Conservation (phyloP, 2,888 invertebrate species). For the Temnothorax unifasciatus region DNA sequence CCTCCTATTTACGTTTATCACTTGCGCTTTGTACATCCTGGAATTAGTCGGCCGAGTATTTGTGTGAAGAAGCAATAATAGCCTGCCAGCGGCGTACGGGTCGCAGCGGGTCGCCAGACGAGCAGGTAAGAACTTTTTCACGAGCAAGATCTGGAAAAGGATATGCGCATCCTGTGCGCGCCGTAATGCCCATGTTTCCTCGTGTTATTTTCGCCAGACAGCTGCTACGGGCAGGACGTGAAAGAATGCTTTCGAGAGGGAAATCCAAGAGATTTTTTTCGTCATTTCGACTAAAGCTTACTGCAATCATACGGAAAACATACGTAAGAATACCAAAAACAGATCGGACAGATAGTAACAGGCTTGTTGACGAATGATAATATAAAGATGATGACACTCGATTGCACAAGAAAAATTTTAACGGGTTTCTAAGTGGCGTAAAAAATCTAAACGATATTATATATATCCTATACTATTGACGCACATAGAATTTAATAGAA, state of each 20-base stretch:
- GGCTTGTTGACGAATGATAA: neutral
- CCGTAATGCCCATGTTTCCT: constrained; percentile 45
- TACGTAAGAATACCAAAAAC: neutral
- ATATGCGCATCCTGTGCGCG: constrained; percentile 66
- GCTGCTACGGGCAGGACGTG: constrained; percentile 69
- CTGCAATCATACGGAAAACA: constrained; percentile 56
- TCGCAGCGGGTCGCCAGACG: constrained; percentile 18
- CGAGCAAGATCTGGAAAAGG: constrained; percentile 61
- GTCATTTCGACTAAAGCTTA: constrained; percentile 60
- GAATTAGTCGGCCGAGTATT: constrained; percentile 36
- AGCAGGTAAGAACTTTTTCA: constrained; percentile 42
- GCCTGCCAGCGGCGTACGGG: neutral
- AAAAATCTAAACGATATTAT: neutral
- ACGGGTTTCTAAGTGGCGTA: neutral
- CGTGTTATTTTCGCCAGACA: constrained; percentile 51
- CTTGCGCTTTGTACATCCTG: constrained; percentile 32
- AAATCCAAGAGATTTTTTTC: constrained; percentile 33
- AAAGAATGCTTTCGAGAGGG: constrained; percentile 58
- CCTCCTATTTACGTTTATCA: constrained; percentile 16
- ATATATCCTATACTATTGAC: too few relatives aligned
- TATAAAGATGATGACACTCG: neutral
- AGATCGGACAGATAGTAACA: neutral
- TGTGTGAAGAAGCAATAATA: constrained; percentile 22
- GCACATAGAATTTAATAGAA: neutral
- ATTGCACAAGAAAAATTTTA: neutral